A percentile compares a stretch with the other conserved stretches of the same genome.
Conservation (phyloP, 2,888 invertebrate species). For the Gymnoscelis rufifasciata region DNA sequence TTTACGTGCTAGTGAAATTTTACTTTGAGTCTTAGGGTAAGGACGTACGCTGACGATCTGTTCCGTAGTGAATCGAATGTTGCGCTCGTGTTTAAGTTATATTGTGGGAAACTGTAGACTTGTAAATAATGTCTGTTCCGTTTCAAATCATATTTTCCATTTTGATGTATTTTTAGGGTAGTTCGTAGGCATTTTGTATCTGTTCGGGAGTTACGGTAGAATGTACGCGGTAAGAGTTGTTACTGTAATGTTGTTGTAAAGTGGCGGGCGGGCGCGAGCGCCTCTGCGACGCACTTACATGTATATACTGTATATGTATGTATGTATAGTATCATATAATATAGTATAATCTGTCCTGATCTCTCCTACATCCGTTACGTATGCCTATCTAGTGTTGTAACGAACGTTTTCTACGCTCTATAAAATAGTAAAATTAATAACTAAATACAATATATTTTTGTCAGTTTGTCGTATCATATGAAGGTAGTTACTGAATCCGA, state of each 20-base stretch:
- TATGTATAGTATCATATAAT: conserved; percentile 11
- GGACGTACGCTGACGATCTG: conserved; percentile 46
- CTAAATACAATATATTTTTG: conserved; percentile 53
- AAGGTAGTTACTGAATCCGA: conserved; percentile 33
- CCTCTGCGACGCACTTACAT: too few species aligned
- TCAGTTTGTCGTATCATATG: conserved; percentile 46
- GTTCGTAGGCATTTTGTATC: conserved; percentile 71
- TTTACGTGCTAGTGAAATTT: conserved; percentile 50
- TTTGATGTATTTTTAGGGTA: conserved; percentile 74
- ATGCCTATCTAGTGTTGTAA: conserved; percentile 13
- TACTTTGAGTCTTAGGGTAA: conserved; percentile 57
- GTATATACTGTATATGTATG: too few species aligned
- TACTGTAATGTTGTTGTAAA: conserved; percentile 56
- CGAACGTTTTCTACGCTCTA: conserved; percentile 13
- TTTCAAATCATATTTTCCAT: conserved; percentile 66
- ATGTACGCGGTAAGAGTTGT: conserved; percentile 52
- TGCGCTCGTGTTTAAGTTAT: conserved; percentile 52
- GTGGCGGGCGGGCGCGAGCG: conserved; percentile 46
- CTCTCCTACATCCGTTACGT: conserved; percentile 23
- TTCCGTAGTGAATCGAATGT: conserved; percentile 49
- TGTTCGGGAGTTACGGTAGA: conserved; percentile 55
- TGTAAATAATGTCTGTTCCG: conserved; percentile 65
- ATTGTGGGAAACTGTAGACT: conserved; percentile 58
- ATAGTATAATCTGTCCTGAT: conserved; percentile 19
- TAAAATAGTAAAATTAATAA: conserved; percentile 30